These are phyloP conservation scores for Drosophila stalkeri DNA, from an alignment of 2,888 invertebrate species.

Conservation along the genomic window DNA sequence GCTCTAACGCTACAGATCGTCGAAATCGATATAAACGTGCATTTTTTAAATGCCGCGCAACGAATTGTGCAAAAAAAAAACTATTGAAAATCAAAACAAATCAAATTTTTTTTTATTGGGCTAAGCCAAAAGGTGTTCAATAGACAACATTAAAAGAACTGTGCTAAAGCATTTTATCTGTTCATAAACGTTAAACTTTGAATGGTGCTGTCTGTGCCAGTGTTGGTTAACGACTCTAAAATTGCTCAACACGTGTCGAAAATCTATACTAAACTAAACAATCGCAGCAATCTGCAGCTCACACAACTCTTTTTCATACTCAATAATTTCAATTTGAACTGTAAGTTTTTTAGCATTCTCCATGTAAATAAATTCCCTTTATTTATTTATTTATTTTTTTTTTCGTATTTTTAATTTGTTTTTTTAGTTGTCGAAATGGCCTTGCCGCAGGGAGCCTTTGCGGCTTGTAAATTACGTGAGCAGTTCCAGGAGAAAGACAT, in stretches of 20 bases:
- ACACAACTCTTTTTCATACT: conserved; percentile 32
- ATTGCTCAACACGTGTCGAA: conserved; percentile 53
- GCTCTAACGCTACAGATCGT: conserved; percentile 29
- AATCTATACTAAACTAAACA: conserved; percentile 36
- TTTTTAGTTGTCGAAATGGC: conserved; percentile 87
- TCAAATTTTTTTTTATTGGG: background rate
- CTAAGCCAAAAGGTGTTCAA: background rate
- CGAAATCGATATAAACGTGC: conserved; percentile 31
- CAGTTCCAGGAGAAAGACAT: conserved; percentile 84
- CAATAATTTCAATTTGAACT: conserved; percentile 35
- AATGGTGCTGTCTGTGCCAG: conserved; percentile 65
- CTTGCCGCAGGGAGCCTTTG: conserved; percentile 92
- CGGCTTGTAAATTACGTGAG: conserved; percentile 89
- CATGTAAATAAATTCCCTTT: background rate
- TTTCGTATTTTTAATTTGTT: too few species aligned
- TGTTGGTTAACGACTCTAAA: conserved; percentile 46
- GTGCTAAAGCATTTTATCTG: background rate
- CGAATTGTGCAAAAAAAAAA: conserved; percentile 27
- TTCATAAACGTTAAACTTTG: conserved; percentile 38
- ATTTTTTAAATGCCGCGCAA: conserved; percentile 40
- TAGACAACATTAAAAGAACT: background rate
- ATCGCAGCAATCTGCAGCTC: conserved; percentile 45
- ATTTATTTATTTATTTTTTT: background rate
- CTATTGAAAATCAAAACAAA: background rate
- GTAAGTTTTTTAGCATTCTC: conserved; percentile 41